Evolutionary conservation across 2,797 vertebrate genomes (phyloP), one percentile per base, ranked within the genome.

Genomic region (Buphagus erythrorhynchus): DNA sequence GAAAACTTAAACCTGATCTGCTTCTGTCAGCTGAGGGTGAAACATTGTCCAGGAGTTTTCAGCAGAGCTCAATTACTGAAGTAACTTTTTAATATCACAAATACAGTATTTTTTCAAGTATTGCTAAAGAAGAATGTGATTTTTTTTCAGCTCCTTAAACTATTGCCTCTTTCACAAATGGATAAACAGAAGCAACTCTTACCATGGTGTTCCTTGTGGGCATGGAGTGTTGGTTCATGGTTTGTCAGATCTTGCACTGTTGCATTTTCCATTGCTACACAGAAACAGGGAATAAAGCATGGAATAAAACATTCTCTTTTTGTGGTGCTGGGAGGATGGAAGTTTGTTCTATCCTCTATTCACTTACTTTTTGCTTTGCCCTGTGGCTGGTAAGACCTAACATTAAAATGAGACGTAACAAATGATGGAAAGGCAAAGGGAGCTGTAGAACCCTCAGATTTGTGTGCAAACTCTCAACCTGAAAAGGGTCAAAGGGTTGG

Each of bases 231-330:
- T 63, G 61, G 69, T 29, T 43, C 57, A 13, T 61, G 46, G 15
- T 5, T 0, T 8, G 36, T 48, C 62, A 68, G 40, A 20, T 15
- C 28, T 17, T 45, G 11, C 58, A 13, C 49, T 49, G 45, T 13
- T 0, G 0, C 3, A 0, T 72, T 61, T 40, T 73, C 40, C 35
- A 3, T 25, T 36, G n/a, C 43, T 49, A 0, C 1, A 1, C 29
- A 26, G 38, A 45, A 65, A 13, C 11, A 36, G 43, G 43, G 80
- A 72, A 62, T 65, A 76, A 81, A 67, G 33, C 28, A 35, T 0
- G 22, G 29, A 76, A 45, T 26, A 33, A 55, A 71, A 49, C 31
- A 19, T 5, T 58, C 24, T 40, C 22, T 36, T 48, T 54, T 19
- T 73, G 45, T 63, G 36, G 49, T 61, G 54, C 38, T 84, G 65